Evolutionary conservation across 2,113 vertebrate genomes (phyloP), one percentile per base, ranked within the genome.

Genomic region (Brachyhypopomus occidentalis): DNA sequence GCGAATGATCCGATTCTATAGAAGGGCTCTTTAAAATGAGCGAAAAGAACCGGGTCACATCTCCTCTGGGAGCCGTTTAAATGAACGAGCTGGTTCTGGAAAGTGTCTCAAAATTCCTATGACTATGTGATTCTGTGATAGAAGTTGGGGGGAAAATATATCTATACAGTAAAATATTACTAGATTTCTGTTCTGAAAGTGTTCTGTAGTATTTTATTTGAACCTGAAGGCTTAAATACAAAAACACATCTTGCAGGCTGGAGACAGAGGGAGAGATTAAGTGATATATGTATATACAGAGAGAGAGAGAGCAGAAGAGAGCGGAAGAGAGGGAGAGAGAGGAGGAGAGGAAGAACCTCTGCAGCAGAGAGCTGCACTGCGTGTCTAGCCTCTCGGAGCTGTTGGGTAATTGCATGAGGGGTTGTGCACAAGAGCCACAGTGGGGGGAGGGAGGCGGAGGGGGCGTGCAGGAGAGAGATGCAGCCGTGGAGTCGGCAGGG

Each of bases 381-480:
- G 27, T 52, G 58, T 69, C 64, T 75, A 59, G 62, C 19, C 70
- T 52, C 62, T 36, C 73, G 60, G 70, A 81, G 80, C 75, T 76
- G 72, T 52, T 41, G 27, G 3, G 62, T 69, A 69, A 69, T 56
- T 67, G 70, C 58, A 41, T 74, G 17, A 36, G 25, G 72, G 20
- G 30, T 58, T 22, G 30, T 27, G 73, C 30, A 38, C 52, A 17
- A 75, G 62, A 69, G 34, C 62, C 72, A 71, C 11, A 5, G 30
- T 30, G 30, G 3, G 30, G 3, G 30, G 64, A 23, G 1, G 41
- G 5, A 19, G 38, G 58, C n/a, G n/a, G n/a, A n/a, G 34, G 34
- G 60, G 45, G 79, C 5, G 34, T 69, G 58, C 58, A 12, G 67
- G 64, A 36, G 12, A 9, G 45, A 14, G 2, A 14, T 52, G 45